Evolutionary conservation across 2,888 invertebrate genomes (phyloP).

Genomic region (Mycogona germanica): DNA sequence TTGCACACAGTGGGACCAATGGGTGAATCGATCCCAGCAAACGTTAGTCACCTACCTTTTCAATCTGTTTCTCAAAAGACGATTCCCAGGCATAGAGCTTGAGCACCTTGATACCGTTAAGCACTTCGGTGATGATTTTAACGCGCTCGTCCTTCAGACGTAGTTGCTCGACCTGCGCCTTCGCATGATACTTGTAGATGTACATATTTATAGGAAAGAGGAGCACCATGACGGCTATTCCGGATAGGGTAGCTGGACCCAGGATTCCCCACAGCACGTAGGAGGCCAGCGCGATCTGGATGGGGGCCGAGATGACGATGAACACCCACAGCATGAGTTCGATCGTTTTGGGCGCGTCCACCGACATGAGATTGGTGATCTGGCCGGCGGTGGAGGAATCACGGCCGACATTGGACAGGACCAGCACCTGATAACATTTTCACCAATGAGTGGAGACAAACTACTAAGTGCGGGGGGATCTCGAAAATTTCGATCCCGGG

Average conservation of each 20-base stretch:
- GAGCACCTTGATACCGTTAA: constrained; percentile 9
- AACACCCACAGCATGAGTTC: neutral
- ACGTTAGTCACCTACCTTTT: no score
- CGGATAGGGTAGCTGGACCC: neutral
- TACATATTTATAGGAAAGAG: constrained; percentile 81
- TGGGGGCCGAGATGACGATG: neutral
- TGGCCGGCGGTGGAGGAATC: neutral
- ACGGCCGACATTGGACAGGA: neutral
- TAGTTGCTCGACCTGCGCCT: constrained; percentile 10
- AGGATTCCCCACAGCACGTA: neutral
- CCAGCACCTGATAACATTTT: no score
- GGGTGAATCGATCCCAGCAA: no score
- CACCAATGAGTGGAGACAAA: neutral
- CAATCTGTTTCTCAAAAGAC: constrained; percentile 5
- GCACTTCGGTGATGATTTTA: constrained; percentile 10
- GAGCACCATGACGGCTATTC: constrained; percentile 76
- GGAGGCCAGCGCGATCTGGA: neutral
- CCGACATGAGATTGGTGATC: neutral
- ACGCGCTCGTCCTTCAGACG: constrained; percentile 9
- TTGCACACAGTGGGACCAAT: no score
- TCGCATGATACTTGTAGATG: no score
- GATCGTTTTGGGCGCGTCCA: neutral
- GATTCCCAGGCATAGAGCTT: constrained; percentile 15
- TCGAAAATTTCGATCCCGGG: no score
- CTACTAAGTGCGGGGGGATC: neutral